These are phyloP conservation scores for Ciconia maguari DNA, from an alignment of 2,113 vertebrate species.

Conservation along the genomic window DNA sequence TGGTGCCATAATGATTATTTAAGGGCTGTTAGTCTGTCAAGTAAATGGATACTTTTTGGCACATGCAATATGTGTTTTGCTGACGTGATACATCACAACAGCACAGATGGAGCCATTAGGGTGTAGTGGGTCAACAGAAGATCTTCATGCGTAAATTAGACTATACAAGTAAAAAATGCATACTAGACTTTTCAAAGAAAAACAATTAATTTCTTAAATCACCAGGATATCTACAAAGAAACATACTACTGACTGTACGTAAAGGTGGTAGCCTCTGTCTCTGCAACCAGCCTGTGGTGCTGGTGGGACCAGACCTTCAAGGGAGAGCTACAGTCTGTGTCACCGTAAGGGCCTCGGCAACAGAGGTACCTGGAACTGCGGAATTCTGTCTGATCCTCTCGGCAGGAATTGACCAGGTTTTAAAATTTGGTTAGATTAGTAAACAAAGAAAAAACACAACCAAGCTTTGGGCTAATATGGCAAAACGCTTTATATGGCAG, in stretches of 20 bases:
- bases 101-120: background rate
- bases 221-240: background rate
- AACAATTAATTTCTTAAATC: background rate
- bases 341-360: background rate
- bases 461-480: background rate
- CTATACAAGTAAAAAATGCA: background rate
- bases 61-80: background rate
- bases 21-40: background rate
- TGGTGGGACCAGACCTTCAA: background rate
- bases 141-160: background rate
- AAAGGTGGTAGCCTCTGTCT: background rate
- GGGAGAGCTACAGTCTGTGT: background rate
- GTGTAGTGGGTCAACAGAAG: background rate
- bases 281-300: background rate
- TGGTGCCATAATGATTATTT: background rate
- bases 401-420: background rate
- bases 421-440: background rate
- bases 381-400: background rate
- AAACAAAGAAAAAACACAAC: background rate
- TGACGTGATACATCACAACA: background rate
- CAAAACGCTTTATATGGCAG: background rate
- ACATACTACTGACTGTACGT: background rate
- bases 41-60: background rate
- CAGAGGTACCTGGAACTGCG: background rate
- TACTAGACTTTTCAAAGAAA: background rate